phyloP scores from a whole-genome alignment of 2,113 vertebrate species.

The Sinocyclocheilus rhinocerous region DNA sequence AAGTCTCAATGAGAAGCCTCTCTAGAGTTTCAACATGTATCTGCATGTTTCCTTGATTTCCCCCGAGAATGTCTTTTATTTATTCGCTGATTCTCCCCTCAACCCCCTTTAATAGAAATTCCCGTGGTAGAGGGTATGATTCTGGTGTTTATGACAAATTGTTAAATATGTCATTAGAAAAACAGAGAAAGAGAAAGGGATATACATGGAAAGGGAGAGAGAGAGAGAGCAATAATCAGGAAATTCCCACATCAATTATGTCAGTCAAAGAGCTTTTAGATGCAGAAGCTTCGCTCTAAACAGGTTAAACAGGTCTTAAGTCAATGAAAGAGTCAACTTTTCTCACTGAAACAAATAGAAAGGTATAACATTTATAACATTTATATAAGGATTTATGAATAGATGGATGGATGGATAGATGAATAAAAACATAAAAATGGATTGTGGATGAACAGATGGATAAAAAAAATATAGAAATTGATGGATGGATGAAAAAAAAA shows the following conservation, averaged over 20 bases:
- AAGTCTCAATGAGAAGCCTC: constrained; percentile 74
- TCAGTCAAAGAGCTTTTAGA: constrained; percentile 51
- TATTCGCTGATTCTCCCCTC: constrained; percentile 73
- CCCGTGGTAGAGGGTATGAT: constrained; percentile 65
- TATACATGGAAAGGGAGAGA: constrained; percentile 37
- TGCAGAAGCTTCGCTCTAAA: neutral
- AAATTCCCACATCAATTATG: constrained; percentile 60
- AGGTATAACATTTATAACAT: neutral
- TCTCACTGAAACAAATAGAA: constrained; percentile 74
- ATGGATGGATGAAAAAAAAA: neutral
- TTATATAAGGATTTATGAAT: neutral
- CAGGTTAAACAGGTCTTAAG: neutral
- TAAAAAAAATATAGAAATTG: too few species aligned
- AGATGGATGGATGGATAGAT: neutral
- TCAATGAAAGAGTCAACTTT: constrained; percentile 34
- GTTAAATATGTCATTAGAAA: constrained; percentile 65
- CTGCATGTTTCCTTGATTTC: constrained; percentile 93
- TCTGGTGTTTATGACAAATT: constrained; percentile 65
- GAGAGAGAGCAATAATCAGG: constrained; percentile 46
- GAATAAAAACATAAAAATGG: neutral
- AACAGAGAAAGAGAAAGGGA: constrained; percentile 52
- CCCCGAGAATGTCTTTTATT: constrained; percentile 75
- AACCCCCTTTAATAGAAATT: constrained; percentile 76
- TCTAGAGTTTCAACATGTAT: constrained; percentile 82
- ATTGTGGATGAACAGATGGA: neutral